Evolutionary conservation across 2,888 invertebrate genomes (phyloP).

Genomic region (Hirudinaria manillensis): DNA sequence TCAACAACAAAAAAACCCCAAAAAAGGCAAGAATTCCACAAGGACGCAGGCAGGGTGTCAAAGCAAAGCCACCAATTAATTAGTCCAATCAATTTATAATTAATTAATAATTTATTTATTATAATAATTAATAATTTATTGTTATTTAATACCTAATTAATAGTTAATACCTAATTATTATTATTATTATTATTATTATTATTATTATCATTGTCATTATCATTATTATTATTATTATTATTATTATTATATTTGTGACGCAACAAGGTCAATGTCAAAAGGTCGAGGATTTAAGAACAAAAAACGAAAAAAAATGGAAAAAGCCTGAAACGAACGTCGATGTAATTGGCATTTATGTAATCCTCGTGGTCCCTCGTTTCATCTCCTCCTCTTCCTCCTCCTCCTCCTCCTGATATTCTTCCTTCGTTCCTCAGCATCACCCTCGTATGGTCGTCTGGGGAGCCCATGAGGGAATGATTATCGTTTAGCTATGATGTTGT

Average conservation of each 20-base stretch:
- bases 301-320: neutral
- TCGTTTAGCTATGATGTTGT: too few species aligned
- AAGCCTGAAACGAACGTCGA: slow-evolving; percentile 57
- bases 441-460: slow-evolving; percentile 72
- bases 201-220: neutral
- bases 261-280: neutral
- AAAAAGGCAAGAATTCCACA: too few species aligned
- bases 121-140: too few species aligned
- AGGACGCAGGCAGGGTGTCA: too few species aligned
- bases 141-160: too few species aligned
- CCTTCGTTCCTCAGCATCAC: slow-evolving; percentile 63
- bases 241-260: neutral
- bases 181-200: neutral
- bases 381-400: slow-evolving; percentile 58
- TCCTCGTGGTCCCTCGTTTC: slow-evolving; percentile 68
- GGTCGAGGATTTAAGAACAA: too few species aligned
- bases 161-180: too few species aligned
- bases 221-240: neutral
- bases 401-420: too few species aligned
- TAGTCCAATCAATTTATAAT: too few species aligned
- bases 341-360: slow-evolving; percentile 96
- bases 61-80: too few species aligned
- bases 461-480: neutral
- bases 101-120: too few species aligned
- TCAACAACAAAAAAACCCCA: too few species aligned